These are phyloP conservation scores for Propsilocerus akamusi DNA, from an alignment of 1,140 invertebrate species.

Conservation along the genomic window DNA sequence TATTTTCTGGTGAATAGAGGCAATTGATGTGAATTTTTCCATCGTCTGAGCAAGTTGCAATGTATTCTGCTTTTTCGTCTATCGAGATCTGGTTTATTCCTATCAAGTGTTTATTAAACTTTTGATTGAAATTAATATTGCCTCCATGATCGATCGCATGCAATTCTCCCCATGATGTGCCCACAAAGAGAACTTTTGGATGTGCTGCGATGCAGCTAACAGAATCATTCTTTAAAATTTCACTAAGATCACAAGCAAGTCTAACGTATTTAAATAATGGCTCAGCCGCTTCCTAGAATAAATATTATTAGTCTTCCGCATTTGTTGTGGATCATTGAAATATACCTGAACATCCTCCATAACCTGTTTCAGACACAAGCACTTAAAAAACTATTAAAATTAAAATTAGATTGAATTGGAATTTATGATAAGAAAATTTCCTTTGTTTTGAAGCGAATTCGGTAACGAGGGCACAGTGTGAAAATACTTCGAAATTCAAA, in stretches of 20 bases:
- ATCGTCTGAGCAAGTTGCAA: conserved; percentile 87
- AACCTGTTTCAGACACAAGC: too few species aligned
- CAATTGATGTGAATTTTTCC: conserved; percentile 66
- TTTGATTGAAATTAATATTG: conserved; percentile 46
- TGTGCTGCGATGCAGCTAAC: conserved; percentile 76
- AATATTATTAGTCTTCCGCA: too few species aligned
- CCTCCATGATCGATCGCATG: conserved; percentile 86
- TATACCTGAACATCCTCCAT: too few species aligned
- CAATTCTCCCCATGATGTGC: conserved; percentile 77
- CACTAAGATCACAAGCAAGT: conserved; percentile 68
- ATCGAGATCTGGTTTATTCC: conserved; percentile 90
- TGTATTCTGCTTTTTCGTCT: conserved; percentile 42
- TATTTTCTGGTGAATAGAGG: conserved; percentile 65
- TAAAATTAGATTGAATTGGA: too few species aligned
- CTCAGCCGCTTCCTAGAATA: too few species aligned
- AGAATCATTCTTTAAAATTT: conserved; percentile 73
- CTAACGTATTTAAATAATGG: conserved; percentile 85
- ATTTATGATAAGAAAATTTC: too few species aligned
- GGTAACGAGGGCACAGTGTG: too few species aligned
- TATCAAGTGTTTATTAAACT: conserved; percentile 60
- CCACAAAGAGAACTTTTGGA: conserved; percentile 79
- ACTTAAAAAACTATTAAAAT: too few species aligned
- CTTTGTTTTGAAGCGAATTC: too few species aligned
- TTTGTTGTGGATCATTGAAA: too few species aligned
- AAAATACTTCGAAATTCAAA: too few species aligned